Evolutionary conservation across 2,888 invertebrate species (phyloP).

Genomic region (Diadromus collaris): DNA sequence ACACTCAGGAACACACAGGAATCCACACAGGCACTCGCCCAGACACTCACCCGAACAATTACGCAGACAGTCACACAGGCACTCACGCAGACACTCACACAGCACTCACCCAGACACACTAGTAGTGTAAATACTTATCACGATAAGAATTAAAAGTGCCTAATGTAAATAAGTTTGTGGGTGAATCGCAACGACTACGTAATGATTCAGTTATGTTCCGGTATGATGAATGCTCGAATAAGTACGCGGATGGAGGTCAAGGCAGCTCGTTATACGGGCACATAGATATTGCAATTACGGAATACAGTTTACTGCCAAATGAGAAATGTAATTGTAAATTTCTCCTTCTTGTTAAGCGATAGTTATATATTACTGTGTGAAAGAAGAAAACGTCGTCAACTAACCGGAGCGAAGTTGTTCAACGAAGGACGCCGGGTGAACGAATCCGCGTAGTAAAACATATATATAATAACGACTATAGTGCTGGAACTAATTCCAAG

Average conservation of each 20-base stretch:
- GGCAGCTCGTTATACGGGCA: slow-evolving; percentile 2
- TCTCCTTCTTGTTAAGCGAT: background rate
- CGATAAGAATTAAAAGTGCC: too few species aligned
- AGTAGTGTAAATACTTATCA: too few species aligned
- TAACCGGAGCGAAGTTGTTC: slow-evolving; percentile 51
- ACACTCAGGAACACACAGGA: too few species aligned
- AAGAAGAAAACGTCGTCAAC: slow-evolving; percentile 21
- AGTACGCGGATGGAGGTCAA: slow-evolving; percentile 23
- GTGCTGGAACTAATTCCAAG: slow-evolving; percentile 50
- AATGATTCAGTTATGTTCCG: background rate
- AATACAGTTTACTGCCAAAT: slow-evolving; percentile 1
- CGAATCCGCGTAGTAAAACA: background rate
- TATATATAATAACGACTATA: slow-evolving; percentile 9
- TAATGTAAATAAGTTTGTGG: background rate
- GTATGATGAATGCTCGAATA: background rate
- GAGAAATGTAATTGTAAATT: slow-evolving; percentile 12
- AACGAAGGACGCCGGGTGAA: slow-evolving; percentile 34
- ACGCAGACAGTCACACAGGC: background rate
- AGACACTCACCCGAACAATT: too few species aligned
- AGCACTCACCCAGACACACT: background rate
- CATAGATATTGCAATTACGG: background rate
- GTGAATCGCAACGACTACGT: background rate
- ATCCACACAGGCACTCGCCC: too few species aligned
- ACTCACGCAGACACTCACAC: background rate
- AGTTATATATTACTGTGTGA: background rate